Conservation (phyloP, 2,888 invertebrate species). For the Drosophila cognata region DNA sequence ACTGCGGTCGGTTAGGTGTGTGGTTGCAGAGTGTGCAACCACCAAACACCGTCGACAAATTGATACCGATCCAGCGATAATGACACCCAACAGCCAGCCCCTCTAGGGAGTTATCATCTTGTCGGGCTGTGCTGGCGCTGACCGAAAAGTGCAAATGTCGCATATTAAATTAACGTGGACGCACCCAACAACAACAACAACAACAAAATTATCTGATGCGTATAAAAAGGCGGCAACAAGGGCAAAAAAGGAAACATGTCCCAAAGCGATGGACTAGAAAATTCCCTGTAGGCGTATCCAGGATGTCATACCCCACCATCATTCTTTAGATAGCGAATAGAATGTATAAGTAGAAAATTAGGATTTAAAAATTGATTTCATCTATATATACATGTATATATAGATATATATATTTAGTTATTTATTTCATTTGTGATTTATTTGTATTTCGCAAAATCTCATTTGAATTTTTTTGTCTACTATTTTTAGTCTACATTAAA, state of each 20-base stretch:
- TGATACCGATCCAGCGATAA: slow-evolving; percentile 29
- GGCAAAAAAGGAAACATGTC: slow-evolving; percentile 10
- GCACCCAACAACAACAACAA: slow-evolving; percentile 22
- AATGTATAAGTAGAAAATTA: background rate
- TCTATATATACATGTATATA: background rate
- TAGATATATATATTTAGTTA: too few species aligned
- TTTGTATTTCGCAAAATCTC: too few species aligned
- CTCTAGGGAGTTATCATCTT: slow-evolving; percentile 22
- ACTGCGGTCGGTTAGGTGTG: background rate
- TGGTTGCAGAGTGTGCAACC: background rate
- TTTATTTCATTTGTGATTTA: too few species aligned
- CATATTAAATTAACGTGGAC: slow-evolving; percentile 76
- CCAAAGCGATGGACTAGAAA: background rate
- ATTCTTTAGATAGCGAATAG: background rate
- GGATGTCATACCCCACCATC: background rate
- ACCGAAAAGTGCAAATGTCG: slow-evolving; percentile 78
- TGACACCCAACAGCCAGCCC: slow-evolving; percentile 14
- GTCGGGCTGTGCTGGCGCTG: slow-evolving; percentile 22
- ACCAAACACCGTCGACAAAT: slow-evolving; percentile 28
- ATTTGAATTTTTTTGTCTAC: background rate
- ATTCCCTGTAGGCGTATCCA: slow-evolving; percentile 9
- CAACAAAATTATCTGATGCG: slow-evolving; percentile 57
- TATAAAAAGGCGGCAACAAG: slow-evolving; percentile 37
- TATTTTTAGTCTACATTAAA: background rate
- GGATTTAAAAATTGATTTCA: background rate